Evolutionary conservation across 2,888 invertebrate species (phyloP).

Genomic region (Pharmacophagus antenor): DNA sequence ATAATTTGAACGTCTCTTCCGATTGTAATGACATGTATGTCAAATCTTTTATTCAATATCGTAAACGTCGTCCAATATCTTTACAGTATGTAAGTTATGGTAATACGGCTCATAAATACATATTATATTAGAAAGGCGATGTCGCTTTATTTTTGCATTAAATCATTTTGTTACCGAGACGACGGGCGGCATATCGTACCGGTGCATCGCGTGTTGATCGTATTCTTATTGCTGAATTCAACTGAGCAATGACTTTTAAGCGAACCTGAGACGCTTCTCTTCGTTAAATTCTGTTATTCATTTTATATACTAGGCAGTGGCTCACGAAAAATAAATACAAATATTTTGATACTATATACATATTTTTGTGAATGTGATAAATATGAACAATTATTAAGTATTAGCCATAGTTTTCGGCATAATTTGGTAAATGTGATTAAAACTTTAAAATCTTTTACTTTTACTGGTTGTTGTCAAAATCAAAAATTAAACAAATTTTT

Average conservation of each 20-base stretch:
- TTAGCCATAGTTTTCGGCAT: too few relatives aligned
- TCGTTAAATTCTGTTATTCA: constrained; percentile 29
- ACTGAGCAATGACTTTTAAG: constrained; percentile 32
- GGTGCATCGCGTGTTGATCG: constrained; percentile 30
- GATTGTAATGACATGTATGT: constrained; percentile 19
- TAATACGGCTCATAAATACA: constrained; percentile 50
- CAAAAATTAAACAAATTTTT: too few relatives aligned
- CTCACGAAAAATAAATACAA: constrained; percentile 10
- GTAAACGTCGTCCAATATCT: constrained; percentile 48
- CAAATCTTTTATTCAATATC: constrained; percentile 29
- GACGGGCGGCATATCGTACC: constrained; percentile 28
- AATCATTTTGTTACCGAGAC: constrained; percentile 47
- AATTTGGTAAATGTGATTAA: too few relatives aligned
- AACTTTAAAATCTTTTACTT: too few relatives aligned
- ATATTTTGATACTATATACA: not conserved
- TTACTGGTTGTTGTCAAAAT: too few relatives aligned
- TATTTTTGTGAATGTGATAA: too few relatives aligned
- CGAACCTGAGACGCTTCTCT: constrained; percentile 23
- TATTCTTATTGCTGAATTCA: constrained; percentile 32
- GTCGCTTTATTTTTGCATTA: constrained; percentile 51
- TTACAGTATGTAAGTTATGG: constrained; percentile 44
- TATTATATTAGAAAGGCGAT: constrained; percentile 49
- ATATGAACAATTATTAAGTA: too few relatives aligned
- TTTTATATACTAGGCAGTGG: constrained; percentile 22
- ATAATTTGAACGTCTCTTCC: constrained; percentile 22